Evolutionary conservation across 1,140 invertebrate species (phyloP).

Genomic region (Protaetia brevitarsis): DNA sequence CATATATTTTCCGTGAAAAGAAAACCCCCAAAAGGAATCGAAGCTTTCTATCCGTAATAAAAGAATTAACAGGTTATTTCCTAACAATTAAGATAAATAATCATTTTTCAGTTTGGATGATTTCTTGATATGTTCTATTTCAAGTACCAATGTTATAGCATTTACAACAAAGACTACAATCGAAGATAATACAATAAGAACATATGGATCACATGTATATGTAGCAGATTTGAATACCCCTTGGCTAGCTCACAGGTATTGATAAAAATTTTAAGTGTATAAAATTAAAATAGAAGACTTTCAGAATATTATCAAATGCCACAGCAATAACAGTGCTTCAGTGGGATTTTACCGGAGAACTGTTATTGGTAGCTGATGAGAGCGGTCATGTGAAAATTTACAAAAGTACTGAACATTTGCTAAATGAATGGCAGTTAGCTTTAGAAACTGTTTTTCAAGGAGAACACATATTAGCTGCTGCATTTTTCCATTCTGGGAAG

Average conservation of each 20-base stretch:
- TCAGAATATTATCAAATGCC: slow-evolving; percentile 56
- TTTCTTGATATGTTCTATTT: slow-evolving; percentile 64
- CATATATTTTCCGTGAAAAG: slow-evolving; percentile 43
- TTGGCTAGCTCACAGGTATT: slow-evolving; percentile 74
- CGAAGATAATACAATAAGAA: slow-evolving; percentile 61
- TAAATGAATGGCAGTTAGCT: slow-evolving; percentile 72
- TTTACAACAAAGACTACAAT: slow-evolving; percentile 72
- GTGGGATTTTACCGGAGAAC: slow-evolving; percentile 80
- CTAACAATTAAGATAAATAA: not conserved
- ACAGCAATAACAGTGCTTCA: slow-evolving; percentile 71
- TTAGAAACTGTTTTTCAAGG: slow-evolving; percentile 56
- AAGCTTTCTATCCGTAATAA: slow-evolving; percentile 38
- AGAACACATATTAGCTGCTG: slow-evolving; percentile 75
- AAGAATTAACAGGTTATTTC: not conserved
- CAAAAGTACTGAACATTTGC: slow-evolving; percentile 70
- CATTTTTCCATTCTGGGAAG: slow-evolving; percentile 83
- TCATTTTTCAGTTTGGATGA: slow-evolving; percentile 40
- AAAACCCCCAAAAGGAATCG: slow-evolving; percentile 35
- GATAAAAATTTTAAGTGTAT: slow-evolving; percentile 20
- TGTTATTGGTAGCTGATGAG: slow-evolving; percentile 72
- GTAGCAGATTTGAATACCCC: slow-evolving; percentile 83
- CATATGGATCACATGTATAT: slow-evolving; percentile 77
- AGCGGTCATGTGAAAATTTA: slow-evolving; percentile 75
- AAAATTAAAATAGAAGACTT: slow-evolving; percentile 31
- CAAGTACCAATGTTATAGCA: slow-evolving; percentile 74